A percentile compares a stretch with the other conserved stretches of the same genome.
These are phyloP conservation scores for Dromococcyx pavoninus DNA, from an alignment of 2,797 vertebrate genomes.

Conservation along the genomic window DNA sequence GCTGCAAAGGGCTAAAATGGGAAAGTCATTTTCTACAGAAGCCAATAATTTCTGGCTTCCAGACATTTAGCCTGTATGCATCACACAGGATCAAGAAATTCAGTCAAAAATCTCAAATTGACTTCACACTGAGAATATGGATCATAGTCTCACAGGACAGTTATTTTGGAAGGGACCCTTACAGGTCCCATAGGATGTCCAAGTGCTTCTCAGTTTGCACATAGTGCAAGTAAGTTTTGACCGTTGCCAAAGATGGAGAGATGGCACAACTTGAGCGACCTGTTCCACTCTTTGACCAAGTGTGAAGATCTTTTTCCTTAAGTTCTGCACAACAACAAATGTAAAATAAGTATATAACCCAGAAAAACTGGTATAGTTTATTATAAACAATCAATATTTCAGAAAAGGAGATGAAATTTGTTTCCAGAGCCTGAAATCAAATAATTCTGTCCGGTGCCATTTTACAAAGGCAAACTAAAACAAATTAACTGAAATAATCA, in stretches of 20 bases:
- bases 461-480: not conserved
- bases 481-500: not conserved
- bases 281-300: not conserved
- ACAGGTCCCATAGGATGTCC: not conserved
- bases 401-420: not conserved
- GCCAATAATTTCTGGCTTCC: not conserved
- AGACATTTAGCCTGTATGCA: not conserved
- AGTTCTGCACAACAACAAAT: not conserved
- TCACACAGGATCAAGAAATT: not conserved
- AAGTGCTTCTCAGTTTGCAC: not conserved
- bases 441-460: not conserved
- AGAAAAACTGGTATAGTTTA: not conserved
- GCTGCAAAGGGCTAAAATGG: not conserved
- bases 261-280: not conserved
- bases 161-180: not conserved
- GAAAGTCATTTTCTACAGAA: not conserved
- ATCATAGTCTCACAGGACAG: not conserved
- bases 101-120: not conserved
- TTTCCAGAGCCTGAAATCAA: not conserved
- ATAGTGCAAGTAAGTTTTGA: not conserved
- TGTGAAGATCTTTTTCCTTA: not conserved
- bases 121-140: not conserved
- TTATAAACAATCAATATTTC: not conserved
- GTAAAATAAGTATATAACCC: not conserved
- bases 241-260: not conserved